These are phyloP conservation scores for Parazoanthus swiftii DNA, from an alignment of 92 coral and sea anemone species.

Conservation along the genomic window DNA sequence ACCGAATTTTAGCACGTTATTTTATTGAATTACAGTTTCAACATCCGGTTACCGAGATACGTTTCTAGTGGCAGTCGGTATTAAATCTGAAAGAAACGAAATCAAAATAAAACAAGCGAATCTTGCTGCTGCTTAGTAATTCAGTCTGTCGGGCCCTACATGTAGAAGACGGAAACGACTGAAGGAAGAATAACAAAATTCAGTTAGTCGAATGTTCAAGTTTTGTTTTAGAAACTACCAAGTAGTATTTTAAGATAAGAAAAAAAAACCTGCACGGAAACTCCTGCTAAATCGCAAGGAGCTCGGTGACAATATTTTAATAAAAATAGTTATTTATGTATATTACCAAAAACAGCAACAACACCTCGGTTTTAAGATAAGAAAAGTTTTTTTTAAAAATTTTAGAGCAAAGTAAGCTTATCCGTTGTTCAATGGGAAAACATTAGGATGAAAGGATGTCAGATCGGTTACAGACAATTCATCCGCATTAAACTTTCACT, in stretches of 20 bases:
- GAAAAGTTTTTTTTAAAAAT: too few species aligned
- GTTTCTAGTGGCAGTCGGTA: not conserved
- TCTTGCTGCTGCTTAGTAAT: not conserved
- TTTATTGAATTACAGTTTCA: not conserved
- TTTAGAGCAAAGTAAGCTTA: not conserved
- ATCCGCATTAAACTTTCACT: not conserved
- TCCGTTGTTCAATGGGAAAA: not conserved
- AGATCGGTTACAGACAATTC: not conserved
- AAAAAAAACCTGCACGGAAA: not conserved
- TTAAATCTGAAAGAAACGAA: not conserved
- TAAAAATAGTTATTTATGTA: too few species aligned
- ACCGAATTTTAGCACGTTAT: too few species aligned
- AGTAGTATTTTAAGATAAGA: not conserved
- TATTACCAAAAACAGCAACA: too few species aligned
- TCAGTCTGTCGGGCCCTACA: not conserved
- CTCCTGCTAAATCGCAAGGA: not conserved
- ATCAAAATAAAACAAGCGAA: not conserved
- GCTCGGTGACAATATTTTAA: not conserved
- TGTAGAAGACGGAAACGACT: not conserved
- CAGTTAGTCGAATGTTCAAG: not conserved
- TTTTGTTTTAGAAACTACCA: not conserved
- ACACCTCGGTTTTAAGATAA: not conserved
- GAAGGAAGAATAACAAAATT: not conserved
- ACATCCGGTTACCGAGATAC: not conserved
- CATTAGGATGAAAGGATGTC: too few species aligned